Evolutionary conservation across 92 coral and sea anemone species (phyloP).

Genomic region (Isaurus tuberculatus): DNA sequence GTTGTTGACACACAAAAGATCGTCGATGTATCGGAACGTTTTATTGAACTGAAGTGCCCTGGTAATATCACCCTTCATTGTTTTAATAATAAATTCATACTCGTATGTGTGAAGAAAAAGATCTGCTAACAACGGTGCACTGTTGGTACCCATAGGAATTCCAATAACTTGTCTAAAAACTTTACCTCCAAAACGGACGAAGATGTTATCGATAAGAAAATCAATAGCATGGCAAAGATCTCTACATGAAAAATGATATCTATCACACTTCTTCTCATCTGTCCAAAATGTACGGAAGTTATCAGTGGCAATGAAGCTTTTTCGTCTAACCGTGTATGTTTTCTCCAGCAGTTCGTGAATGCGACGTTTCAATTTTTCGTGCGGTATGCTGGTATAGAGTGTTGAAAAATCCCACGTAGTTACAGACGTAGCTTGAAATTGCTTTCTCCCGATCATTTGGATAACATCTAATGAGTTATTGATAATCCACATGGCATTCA

Average conservation of each 20-base stretch:
- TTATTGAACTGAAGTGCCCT: conserved; percentile 47
- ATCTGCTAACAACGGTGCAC: conserved; percentile 62
- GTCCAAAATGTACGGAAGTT: conserved; percentile 24
- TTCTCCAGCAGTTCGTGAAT: conserved; percentile 37
- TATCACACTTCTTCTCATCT: conserved; percentile 16
- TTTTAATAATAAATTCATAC: conserved; percentile 52
- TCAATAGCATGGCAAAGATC: conserved; percentile 50
- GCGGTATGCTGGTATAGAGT: conserved; percentile 24
- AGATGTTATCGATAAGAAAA: conserved; percentile 47
- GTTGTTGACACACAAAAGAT: conserved; percentile 42
- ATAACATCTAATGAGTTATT: conserved; percentile 33
- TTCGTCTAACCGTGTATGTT: background rate
- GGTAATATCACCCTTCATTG: conserved; percentile 42
- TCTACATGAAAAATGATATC: conserved; percentile 45
- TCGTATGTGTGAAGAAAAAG: conserved; percentile 51
- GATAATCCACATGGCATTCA: conserved; percentile 50
- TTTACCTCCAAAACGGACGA: conserved; percentile 46
- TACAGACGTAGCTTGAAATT: conserved; percentile 1
- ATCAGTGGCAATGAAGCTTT: conserved; percentile 4
- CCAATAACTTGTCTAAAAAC: conserved; percentile 62
- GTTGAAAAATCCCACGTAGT: conserved; percentile 22
- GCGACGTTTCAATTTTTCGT: conserved; percentile 19
- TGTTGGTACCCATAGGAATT: conserved; percentile 56
- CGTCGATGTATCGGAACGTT: conserved; percentile 51
- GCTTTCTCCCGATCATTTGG: conserved; percentile 1